Base-by-base conservation (phyloP, 2,797 vertebrate species). In the Pterois miles region DNA sequence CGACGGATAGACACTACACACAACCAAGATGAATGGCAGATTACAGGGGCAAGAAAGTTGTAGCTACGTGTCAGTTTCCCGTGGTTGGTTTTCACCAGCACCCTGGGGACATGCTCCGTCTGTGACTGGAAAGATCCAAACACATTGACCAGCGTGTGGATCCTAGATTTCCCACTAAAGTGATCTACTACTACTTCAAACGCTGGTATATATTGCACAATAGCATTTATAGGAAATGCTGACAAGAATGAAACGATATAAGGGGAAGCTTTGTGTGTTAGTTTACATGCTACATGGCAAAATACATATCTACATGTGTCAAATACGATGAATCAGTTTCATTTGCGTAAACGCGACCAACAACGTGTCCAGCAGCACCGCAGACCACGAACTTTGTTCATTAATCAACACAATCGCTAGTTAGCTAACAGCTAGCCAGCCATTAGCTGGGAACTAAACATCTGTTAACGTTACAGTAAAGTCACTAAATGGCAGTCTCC, bases 21-120 rank as follows among this genome's bases (percentile, higher is more conserved):
- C 54, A 43, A 4, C 8, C 50, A 2, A 33, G 2, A 58, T 71
- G 71, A 82, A 33, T 63, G 74, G 29, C 66, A 80, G 80, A 76
- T 80, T 76, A 80, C 5, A 69, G 74, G 82, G 77, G 60, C 66
- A 66, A 27, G 40, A 76, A 78, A 75, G 80, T 53, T 84, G 67
- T 10, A 88, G 88, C 90, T 90, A 95, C 94, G 94, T 95, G 94
- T 95, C 94, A 94, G 77, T 95, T 92, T 83, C 58, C 69, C 65
- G 36, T 82, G 82, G 82, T 81, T 67, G 81, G 78, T 73, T 65
- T 40, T 2, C 36, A 79, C 64, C 69, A 38, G 73, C 65, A 67
- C 60, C 36, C 25, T 1, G 50, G 11, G 29, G 67, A 71, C 58
- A 46, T 23, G 68, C 59, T 12, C 18, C 3, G 23, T 18, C 66